Conservation (phyloP, 2,113 vertebrate species). For the Toxostoma redivivum region DNA sequence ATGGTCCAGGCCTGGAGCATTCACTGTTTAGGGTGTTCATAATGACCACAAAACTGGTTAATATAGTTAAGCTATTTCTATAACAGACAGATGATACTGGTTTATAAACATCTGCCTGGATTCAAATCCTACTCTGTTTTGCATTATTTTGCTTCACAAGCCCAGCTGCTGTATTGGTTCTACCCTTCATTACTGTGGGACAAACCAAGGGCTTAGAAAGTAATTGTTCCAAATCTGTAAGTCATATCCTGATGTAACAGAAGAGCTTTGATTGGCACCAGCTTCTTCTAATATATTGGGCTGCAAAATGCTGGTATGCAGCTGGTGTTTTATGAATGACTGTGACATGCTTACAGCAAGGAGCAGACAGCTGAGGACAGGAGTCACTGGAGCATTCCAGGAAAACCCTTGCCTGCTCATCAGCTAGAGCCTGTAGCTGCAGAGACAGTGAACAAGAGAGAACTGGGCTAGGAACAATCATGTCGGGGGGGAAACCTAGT, state of each 20-base stretch:
- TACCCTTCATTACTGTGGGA: neutral
- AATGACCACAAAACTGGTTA: neutral
- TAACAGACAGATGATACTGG: neutral
- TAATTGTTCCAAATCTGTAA: neutral
- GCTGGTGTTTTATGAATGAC: neutral
- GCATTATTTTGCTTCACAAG: neutral
- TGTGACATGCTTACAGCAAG: neutral
- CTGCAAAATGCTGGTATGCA: neutral
- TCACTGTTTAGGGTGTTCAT: neutral
- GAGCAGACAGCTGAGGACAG: neutral
- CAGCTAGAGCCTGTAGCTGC: neutral
- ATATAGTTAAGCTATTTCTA: neutral
- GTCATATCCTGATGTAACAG: neutral
- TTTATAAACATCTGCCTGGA: neutral
- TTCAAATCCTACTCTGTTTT: neutral
- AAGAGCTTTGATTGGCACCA: neutral
- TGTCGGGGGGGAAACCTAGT: neutral
- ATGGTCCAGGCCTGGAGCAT: neutral
- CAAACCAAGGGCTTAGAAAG: neutral
- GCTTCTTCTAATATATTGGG: neutral
- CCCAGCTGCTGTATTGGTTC: neutral
- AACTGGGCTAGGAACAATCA: neutral
- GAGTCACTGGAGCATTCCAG: neutral
- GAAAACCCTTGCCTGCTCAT: neutral
- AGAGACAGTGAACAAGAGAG: neutral